Base-by-base conservation (phyloP, 1,140 invertebrate species). In the Chionoecetes opilio region DNA sequence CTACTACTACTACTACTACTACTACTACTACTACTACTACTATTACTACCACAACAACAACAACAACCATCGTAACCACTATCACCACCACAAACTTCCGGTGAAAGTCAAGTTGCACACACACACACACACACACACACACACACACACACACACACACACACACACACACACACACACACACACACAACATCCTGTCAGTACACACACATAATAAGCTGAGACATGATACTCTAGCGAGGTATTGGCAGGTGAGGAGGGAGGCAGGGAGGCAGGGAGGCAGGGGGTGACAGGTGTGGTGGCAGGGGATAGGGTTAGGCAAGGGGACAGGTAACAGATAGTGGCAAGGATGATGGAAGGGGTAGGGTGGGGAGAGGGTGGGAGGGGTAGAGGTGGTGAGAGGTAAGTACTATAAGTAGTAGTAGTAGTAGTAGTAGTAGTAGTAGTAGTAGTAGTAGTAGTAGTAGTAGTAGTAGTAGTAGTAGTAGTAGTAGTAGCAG, bases 131-230 rank as follows among this genome's bases (percentile, higher is more conserved):
- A 46, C 41, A 46, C 41, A 46, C 41, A 46, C 41, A 46, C 41
- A 46, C 41, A 46, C 41, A 46, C 41, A 46, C 41, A 46, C 41
- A 46, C 41, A 46, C 41, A 46, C 46, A 53, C 46, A 53, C 46
- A 46, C 41, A 46, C 41, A 46, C 41, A 46, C 41, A 46, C 41
- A 46, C 41, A 46, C 41, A 46, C 41, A 46, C 41, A 46, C 41
- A 46, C 41, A 46, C 46, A 53, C 46, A 53, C 46, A 75, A 75
- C 63, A 75, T 75, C 63, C 63, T 75, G 63, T 75, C 63, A 75
- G 63, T 75, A 6, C 63, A n/a, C n/a, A 6, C 63, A n/a, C n/a
- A 21, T 75, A 75, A 75, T 75, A 8, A 75, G 63, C 11, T 1
- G 63, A 75, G 63, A 75, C 21, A 75, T 75, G 63, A 14, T 5